Evolutionary conservation across 2,888 invertebrate species (phyloP), one percentile per base, ranked within the genome.

Genomic region (Xestoiulus laeticollis): DNA sequence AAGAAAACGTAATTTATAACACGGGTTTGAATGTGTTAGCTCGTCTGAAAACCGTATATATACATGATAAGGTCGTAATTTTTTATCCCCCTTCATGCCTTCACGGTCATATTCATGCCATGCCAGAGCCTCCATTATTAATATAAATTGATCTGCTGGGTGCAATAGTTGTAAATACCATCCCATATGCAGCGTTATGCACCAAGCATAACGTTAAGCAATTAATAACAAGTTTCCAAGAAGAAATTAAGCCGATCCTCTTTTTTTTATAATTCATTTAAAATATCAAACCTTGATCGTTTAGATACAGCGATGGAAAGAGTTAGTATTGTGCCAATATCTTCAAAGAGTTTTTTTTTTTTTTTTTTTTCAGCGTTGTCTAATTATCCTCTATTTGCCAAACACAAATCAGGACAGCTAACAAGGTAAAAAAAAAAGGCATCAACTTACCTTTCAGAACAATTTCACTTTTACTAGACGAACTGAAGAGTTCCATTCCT

Each of bases 61-160:
- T 78, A 26, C 78, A 78, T 78, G 78, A 78, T 78, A 78, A 78
- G 78, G 78, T 78, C 78, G 78, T 78, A 78, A 78, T 78, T 78
- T 78, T 78, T 78, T 30, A 16, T 26, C 78, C 30, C 16, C 78
- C 78, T 16, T 26, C 38, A n/a, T n/a, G n/a, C 16, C n/a, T 59
- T n/a, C 59, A 59, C 8, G 59, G 59, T 22, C 59, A 78, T 78
- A 68, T 68, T 68, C 68, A 68, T 26, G 26, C 22, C 68, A 26
- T 26, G 22, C 26, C 68, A 26, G 30, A 30, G 8, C 78, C 30
- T 78, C 78, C 78, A 78, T 78, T 78, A 78, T 78, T 12, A 26
- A 78, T 30, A 26, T 30, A 78, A 78, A 78, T 78, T 78, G 78
- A 78, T 78, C 78, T 30, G 78, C 30, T 30, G 78, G 78, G 78